Conservation (phyloP, 1,140 invertebrate species). For the Pentalonia nigronervosa region DNA sequence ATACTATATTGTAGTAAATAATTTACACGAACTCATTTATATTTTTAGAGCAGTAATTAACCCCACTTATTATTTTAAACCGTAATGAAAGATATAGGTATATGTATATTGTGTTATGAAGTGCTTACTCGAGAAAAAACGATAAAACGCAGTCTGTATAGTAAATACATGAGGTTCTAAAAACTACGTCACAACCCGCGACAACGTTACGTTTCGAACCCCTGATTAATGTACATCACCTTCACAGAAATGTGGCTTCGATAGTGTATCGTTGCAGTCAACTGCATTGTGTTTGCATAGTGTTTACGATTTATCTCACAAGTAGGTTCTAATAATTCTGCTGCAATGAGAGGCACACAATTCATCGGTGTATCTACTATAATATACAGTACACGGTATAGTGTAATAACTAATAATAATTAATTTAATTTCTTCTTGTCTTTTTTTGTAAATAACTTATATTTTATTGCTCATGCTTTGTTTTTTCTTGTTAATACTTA, state of each 20-base stretch:
- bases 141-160: not conserved
- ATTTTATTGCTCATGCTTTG: too few species aligned
- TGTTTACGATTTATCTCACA: not conserved
- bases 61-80: not conserved
- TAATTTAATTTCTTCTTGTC: too few species aligned
- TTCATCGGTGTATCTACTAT: not conserved
- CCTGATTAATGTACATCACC: constrained; percentile 27
- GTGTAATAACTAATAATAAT: not conserved
- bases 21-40: not conserved
- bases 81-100: not conserved
- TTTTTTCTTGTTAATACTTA: too few species aligned
- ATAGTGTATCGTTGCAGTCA: constrained; percentile 3
- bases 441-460: too few species aligned
- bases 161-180: not conserved
- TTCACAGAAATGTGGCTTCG: constrained; percentile 24
- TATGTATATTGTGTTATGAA: not conserved
- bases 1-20: constrained; percentile 4
- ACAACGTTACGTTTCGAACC: constrained; percentile 27
- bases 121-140: not conserved
- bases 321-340: not conserved
- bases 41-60: constrained; percentile 36
- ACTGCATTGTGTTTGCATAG: constrained; percentile 28
- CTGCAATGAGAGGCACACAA: not conserved
- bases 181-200: not conserved
- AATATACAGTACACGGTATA: not conserved